phyloP scores from a whole-genome alignment of 2,888 invertebrate species.

The Laspeyria flexula region DNA sequence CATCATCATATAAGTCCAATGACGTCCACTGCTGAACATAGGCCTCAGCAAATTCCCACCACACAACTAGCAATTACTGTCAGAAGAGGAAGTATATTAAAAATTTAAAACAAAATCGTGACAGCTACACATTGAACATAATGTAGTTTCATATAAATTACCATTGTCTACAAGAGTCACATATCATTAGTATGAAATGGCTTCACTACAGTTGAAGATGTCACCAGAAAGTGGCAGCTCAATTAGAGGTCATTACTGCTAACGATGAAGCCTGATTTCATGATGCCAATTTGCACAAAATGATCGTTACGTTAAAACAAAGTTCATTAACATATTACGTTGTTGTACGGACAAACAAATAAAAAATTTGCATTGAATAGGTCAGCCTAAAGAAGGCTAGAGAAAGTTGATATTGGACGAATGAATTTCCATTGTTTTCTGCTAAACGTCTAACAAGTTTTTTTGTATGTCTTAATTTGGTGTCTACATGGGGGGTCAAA shows the following conservation, averaged over 20 bases:
- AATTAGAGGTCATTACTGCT: background rate
- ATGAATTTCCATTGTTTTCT: background rate
- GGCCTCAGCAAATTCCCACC: too few relatives aligned
- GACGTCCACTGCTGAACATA: too few relatives aligned
- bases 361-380: slow-evolving; percentile 35
- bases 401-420: slow-evolving; percentile 30
- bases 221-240: slow-evolving; percentile 1
- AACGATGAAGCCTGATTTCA: slow-evolving; percentile 1
- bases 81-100: too few relatives aligned
- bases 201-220: background rate
- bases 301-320: slow-evolving; percentile 14
- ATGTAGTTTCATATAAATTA: too few relatives aligned
- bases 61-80: too few relatives aligned
- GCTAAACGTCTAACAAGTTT: background rate
- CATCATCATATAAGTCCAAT: too few relatives aligned
- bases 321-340: slow-evolving; percentile 21
- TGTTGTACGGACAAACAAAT: slow-evolving; percentile 2
- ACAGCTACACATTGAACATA: too few relatives aligned
- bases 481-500: background rate
- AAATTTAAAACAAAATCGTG: too few relatives aligned
- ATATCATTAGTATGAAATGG: too few relatives aligned
- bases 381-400: slow-evolving; percentile 21
- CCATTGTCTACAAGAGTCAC: too few relatives aligned
- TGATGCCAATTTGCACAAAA: slow-evolving; percentile 9
- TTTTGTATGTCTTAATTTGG: background rate